A percentile compares a stretch with the other conserved stretches of the same genome.
phyloP scores from a whole-genome alignment of 2,888 invertebrate genomes.

The Caenorhabditis sp. region DNA sequence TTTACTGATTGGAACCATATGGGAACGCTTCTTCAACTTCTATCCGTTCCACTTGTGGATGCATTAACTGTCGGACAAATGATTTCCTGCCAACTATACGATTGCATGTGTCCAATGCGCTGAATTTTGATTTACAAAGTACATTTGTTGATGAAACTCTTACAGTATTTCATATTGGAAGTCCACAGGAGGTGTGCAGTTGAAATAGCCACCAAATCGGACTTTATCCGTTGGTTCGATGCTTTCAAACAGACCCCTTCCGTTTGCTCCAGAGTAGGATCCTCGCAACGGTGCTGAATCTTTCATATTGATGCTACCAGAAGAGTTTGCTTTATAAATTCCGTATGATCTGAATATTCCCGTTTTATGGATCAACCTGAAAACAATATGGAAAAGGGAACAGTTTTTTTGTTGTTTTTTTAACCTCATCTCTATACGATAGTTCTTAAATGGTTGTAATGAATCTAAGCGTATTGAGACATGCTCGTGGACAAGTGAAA shows the following conservation, averaged over 20 bases:
- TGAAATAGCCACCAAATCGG: slow-evolving; percentile 51
- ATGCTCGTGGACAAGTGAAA: slow-evolving; percentile 52
- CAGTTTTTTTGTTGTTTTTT: not conserved
- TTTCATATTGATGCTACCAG: slow-evolving; percentile 30
- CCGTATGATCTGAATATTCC: slow-evolving; percentile 54
- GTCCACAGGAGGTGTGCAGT: slow-evolving; percentile 56
- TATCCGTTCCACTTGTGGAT: slow-evolving; percentile 45
- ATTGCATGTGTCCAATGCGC: slow-evolving; percentile 8
- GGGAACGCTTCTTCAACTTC: slow-evolving; percentile 37
- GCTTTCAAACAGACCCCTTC: slow-evolving; percentile 58
- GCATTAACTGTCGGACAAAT: slow-evolving; percentile 6
- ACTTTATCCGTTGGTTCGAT: slow-evolving; percentile 48
- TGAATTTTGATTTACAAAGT: slow-evolving; percentile 18
- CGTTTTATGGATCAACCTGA: slow-evolving; percentile 28
- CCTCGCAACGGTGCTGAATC: slow-evolving; percentile 47
- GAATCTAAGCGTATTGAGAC: slow-evolving; percentile 11
- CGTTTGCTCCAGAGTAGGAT: slow-evolving; percentile 47
- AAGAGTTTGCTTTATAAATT: slow-evolving; percentile 30
- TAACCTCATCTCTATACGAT: slow-evolving; percentile 44
- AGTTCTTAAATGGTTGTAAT: not conserved
- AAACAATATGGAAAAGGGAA: not conserved
- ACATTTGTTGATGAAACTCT: not conserved
- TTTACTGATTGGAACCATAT: not conserved
- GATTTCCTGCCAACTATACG: not conserved
- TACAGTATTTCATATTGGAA: slow-evolving; percentile 44